Evolutionary conservation across 2,888 invertebrate genomes (phyloP).

Genomic region (Cepaea hortensis): DNA sequence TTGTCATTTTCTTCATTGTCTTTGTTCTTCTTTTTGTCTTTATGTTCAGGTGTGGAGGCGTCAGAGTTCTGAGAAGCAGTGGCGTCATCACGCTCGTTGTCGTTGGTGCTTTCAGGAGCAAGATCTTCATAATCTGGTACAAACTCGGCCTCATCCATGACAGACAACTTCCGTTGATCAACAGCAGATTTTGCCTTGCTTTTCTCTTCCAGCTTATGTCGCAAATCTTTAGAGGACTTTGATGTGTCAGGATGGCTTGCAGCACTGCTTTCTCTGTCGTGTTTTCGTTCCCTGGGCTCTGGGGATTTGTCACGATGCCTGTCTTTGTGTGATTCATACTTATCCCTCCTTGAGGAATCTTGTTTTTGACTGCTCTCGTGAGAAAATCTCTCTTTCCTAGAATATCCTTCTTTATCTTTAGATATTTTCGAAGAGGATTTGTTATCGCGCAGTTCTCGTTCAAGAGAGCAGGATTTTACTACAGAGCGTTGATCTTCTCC

Average conservation of each 20-base stretch:
- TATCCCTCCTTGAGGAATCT: constrained; percentile 32
- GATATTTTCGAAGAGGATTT: neutral
- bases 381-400: constrained; percentile 7
- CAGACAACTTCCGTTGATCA: constrained; percentile 66
- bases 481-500: constrained; percentile 48
- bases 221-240: constrained; percentile 47
- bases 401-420: constrained; percentile 6
- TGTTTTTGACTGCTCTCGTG: constrained; percentile 10
- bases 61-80: constrained; percentile 41
- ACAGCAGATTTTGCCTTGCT: constrained; percentile 42
- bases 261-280: constrained; percentile 26
- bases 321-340: constrained; percentile 23
- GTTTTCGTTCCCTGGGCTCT: constrained; percentile 25
- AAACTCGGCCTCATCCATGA: constrained; percentile 70
- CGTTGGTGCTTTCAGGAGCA: constrained; percentile 42
- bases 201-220: constrained; percentile 51
- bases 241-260: constrained; percentile 22
- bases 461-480: constrained; percentile 40
- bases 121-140: constrained; percentile 71
- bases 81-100: constrained; percentile 35
- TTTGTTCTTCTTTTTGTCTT: constrained; percentile 26
- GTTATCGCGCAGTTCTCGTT: constrained; percentile 39
- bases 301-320: constrained; percentile 26
- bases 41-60: constrained; percentile 16
- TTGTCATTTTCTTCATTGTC: constrained; percentile 23